phyloP scores from a whole-genome alignment of 2,888 invertebrate genomes.

The Coelinius sp. region DNA sequence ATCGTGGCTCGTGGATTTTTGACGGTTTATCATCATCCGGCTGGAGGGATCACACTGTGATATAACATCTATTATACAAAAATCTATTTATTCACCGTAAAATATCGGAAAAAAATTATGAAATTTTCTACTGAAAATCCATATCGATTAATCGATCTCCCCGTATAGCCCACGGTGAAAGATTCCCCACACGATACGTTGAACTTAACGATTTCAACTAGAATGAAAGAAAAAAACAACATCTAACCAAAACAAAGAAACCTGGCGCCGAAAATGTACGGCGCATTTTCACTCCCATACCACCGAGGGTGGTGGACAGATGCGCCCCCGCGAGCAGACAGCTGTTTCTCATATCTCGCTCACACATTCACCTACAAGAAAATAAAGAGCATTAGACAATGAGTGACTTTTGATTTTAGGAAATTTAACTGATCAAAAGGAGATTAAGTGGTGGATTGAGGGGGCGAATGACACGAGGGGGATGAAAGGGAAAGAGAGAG shows the following conservation, averaged over 20 bases:
- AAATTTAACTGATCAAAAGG: background rate
- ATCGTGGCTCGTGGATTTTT: conserved; percentile 34
- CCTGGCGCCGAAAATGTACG: conserved; percentile 39
- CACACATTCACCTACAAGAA: conserved; percentile 31
- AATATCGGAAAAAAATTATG: background rate
- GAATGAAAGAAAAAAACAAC: background rate
- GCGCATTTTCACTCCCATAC: conserved; percentile 32
- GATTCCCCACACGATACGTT: background rate
- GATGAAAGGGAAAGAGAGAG: background rate
- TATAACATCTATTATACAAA: no score
- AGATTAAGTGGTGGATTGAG: background rate
- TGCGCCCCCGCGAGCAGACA: conserved; percentile 65
- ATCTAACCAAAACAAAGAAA: conserved; percentile 19
- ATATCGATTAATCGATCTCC: conserved; percentile 20
- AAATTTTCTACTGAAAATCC: background rate
- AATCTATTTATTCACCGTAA: no score
- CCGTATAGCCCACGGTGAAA: background rate
- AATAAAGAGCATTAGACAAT: conserved; percentile 11
- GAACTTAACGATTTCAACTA: conserved; percentile 21
- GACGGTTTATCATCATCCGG: conserved; percentile 27
- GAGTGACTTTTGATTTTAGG: background rate
- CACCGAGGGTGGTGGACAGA: conserved; percentile 53
- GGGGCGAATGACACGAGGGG: background rate
- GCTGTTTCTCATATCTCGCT: conserved; percentile 61
- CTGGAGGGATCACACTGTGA: conserved; percentile 13